Base-by-base conservation (phyloP, 1,140 invertebrate species). In the Drosophila subobscura region DNA sequence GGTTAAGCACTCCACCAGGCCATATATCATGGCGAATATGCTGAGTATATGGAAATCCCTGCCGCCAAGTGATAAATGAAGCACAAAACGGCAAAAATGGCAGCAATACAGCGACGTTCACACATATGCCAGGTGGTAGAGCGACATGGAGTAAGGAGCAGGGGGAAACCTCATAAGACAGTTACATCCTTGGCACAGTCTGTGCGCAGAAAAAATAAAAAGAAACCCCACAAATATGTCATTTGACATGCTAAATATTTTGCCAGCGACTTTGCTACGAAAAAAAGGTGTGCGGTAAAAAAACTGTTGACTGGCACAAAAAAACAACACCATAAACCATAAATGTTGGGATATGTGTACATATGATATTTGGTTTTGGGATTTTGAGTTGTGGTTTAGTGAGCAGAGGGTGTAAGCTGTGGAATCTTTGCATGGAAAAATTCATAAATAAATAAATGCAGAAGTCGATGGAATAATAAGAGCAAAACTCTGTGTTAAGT, bases 211-310 rank as follows among this genome's bases (percentile, higher is more conserved):
- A 68, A 65, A 64, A 59, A 71, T 4, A 47, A 6, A 16, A 42
- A 55, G 47, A 66, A 67, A 71, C 52, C 41, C 45, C 47, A 76
- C 73, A 90, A 90, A 90, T 90, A 90, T 90, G 88, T 79, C 78
- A 80, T 71, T 90, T 90, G 88, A 90, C 88, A 83, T 83, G 81
- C 72, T 71, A 88, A 90, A 90, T 90, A 90, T 90, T 90, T 90
- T 54, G 59, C 75, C 72, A 22, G 47, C 61, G 63, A 65, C 50
- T 71, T 73, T 55, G 52, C 67, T 40, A 52, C 47, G 56, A 27
- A 37, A 37, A 37, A 37, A 37, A 81, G 68, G 64, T 81, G 58
- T 40, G 25, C 47, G 37, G 46, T 29, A 54, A 58, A 54, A 52
- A 40, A 65, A 58, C 14, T 16, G 27, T 52, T 37, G 27, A 25